Evolutionary conservation across 2,888 invertebrate species (phyloP).

Genomic region (Oligia latruncula): DNA sequence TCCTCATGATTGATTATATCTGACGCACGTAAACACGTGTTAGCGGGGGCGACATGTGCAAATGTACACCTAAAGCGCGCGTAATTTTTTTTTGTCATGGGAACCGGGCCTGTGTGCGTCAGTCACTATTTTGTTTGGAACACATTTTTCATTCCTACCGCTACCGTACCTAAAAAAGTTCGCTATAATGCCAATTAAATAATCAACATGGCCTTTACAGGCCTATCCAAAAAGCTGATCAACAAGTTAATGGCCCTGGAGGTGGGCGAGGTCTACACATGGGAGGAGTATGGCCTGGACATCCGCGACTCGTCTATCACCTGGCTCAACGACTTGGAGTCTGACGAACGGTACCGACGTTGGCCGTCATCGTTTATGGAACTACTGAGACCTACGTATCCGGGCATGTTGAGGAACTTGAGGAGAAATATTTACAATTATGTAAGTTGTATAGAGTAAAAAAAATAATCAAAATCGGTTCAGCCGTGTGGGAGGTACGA

Average conservation of each 20-base stretch:
- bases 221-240: slow-evolving; percentile 91
- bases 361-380: slow-evolving; percentile 98
- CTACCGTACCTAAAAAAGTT: background rate
- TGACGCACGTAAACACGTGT: background rate
- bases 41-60: background rate
- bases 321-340: slow-evolving; percentile 98
- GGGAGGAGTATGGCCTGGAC: slow-evolving; percentile 97
- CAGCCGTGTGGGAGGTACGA: too few species aligned
- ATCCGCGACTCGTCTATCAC: slow-evolving; percentile 97
- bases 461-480: background rate
- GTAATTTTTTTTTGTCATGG: background rate
- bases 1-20: slow-evolving; percentile 4
- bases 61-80: background rate
- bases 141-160: background rate
- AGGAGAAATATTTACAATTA: slow-evolving; percentile 96
- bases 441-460: slow-evolving; percentile 82
- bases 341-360: slow-evolving; percentile 95
- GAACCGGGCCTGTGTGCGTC: background rate
- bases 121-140: background rate
- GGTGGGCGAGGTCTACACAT: slow-evolving; percentile 90
- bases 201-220: slow-evolving; percentile 72
- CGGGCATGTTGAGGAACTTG: slow-evolving; percentile 98
- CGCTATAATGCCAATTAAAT: background rate
- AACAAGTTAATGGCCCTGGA: slow-evolving; percentile 93
- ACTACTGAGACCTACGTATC: slow-evolving; percentile 98